phyloP scores from a whole-genome alignment of 2,888 invertebrate species.

The Chrysolina americana region DNA sequence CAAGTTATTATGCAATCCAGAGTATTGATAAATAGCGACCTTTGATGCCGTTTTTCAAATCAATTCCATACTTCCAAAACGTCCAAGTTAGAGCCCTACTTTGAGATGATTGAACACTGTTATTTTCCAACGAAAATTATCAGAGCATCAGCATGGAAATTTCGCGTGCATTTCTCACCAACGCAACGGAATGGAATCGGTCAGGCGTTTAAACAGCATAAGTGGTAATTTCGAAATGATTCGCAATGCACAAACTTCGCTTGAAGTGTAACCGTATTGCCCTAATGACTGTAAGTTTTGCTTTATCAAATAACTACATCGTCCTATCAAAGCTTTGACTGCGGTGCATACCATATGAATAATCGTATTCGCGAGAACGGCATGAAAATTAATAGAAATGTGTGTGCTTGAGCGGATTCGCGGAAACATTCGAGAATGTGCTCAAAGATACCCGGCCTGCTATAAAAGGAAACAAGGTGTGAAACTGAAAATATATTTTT shows the following conservation, averaged over 20 bases:
- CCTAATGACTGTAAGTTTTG: conserved; percentile 10
- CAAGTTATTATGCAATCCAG: too few relatives aligned
- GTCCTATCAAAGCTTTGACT: conserved; percentile 8
- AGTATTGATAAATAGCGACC: too few relatives aligned
- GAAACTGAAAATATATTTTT: too few relatives aligned
- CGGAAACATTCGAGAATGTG: too few relatives aligned
- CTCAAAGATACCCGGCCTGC: too few relatives aligned
- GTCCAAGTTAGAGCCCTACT: background rate
- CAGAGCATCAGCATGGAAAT: background rate
- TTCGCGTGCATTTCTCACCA: background rate
- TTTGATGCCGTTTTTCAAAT: too few relatives aligned
- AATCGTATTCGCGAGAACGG: background rate
- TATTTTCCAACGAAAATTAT: background rate
- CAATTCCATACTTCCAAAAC: too few relatives aligned
- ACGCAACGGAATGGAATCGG: conserved; percentile 1
- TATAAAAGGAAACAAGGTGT: too few relatives aligned
- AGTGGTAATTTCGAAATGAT: conserved; percentile 23
- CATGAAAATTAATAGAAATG: background rate
- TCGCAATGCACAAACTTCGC: conserved; percentile 14
- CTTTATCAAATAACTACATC: conserved; percentile 26
- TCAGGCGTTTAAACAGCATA: background rate
- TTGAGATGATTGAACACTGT: background rate
- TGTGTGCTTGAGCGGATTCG: too few relatives aligned
- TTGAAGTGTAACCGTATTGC: conserved; percentile 20
- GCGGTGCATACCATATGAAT: background rate